Evolutionary conservation across 2,113 vertebrate species (phyloP).

Genomic region (Amblyornis subalaris): DNA sequence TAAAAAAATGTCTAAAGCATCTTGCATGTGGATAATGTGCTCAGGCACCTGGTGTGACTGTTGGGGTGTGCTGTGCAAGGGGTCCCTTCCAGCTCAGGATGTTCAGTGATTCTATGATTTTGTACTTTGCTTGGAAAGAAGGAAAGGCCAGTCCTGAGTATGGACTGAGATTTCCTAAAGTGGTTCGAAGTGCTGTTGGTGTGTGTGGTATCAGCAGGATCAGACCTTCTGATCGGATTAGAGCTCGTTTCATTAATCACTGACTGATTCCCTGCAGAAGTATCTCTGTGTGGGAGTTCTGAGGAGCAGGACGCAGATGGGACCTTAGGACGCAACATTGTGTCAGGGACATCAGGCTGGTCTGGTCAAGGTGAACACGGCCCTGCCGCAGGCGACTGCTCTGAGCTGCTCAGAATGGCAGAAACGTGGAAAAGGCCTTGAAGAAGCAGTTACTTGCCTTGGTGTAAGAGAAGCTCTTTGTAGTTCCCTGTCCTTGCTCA

Average conservation of each 20-base stretch:
- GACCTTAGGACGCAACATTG: rapidly evolving
- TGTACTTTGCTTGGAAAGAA: neutral
- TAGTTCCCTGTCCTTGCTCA: neutral
- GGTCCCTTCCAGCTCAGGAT: neutral
- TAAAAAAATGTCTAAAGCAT: neutral
- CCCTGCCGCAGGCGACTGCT: neutral
- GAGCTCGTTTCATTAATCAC: neutral
- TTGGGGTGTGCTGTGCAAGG: neutral
- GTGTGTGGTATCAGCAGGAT: neutral
- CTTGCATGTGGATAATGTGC: neutral
- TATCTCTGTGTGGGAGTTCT: neutral
- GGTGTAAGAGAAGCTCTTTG: neutral
- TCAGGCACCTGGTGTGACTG: neutral
- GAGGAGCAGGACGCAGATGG: neutral
- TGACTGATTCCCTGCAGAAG: neutral
- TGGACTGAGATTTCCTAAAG: neutral
- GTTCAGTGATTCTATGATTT: neutral
- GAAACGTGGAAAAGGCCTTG: neutral
- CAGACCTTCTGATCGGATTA: neutral
- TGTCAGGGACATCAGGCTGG: neutral
- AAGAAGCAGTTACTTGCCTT: neutral
- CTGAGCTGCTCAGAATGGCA: neutral
- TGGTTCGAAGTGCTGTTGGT: neutral
- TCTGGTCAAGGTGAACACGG: rapidly evolving
- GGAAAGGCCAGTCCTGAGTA: neutral